Base-by-base conservation (phyloP, 1,140 invertebrate genomes). In the Drosophila albomicans region DNA sequence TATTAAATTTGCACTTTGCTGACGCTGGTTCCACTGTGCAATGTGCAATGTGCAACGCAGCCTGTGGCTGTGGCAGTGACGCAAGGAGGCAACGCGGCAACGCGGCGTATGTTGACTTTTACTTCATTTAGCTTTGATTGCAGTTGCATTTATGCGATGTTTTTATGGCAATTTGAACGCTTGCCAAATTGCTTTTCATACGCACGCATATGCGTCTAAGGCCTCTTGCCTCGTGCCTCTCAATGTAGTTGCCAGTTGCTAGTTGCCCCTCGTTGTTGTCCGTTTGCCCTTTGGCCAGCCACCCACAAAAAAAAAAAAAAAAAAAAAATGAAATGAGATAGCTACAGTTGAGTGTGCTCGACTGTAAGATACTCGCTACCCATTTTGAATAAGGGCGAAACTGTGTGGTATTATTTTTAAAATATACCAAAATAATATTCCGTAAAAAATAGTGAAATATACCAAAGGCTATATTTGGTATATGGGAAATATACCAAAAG, bases 111-210 rank as follows among this genome's bases (percentile, higher is more conserved):
- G 54, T 52, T 75, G 66, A 48, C 45, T 58, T 58, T 69, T 57
- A 63, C 59, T 75, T 65, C 46, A 64, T 69, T 74, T 73, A 58
- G 48, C 63, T 68, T 77, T 73, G 63, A 77, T 73, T 84, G 74
- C 81, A 81, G 65, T 74, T 81, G 78, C 74, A 81, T 85, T 85
- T 85, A 65, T 80, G 82, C 64, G 51, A 81, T 78, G 75, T 61
- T 71, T 78, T 85, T 78, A 66, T 67, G 61, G 75, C 79, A 56
- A 86, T 81, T 85, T 85, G 82, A 85, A 86, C 70, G 82, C 78
- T 67, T 85, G 82, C 82, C 82, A 85, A 85, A 85, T 81, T 54
- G 82, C 78, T 86, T 75, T 86, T 75, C 69, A 78, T 61, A 64
- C 82, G 70, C 81, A 81, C 74, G 59, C 73, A 77, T 46, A 41